Conservation (phyloP, 2,797 vertebrate species). For the Margarornis squamiger region DNA sequence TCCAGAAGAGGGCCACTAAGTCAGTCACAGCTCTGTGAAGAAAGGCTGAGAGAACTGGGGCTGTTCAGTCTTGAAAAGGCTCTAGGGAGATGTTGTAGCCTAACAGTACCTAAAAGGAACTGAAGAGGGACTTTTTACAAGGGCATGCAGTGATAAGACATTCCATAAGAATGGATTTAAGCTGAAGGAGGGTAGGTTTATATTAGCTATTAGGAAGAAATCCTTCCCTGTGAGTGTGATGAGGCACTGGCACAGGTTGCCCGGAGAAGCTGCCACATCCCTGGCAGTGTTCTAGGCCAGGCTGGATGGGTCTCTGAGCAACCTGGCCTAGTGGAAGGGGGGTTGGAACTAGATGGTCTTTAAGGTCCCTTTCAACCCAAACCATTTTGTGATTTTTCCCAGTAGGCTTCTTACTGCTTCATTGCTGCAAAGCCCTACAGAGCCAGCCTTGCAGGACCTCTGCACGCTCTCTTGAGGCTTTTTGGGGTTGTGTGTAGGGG, state of each 20-base stretch:
- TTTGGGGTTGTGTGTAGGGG: accelerated
- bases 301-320: background rate
- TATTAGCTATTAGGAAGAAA: background rate
- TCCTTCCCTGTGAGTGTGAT: background rate
- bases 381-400: background rate
- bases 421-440: accelerated
- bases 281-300: background rate
- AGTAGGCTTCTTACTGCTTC: background rate
- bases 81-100: background rate
- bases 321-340: background rate
- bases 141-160: background rate
- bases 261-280: background rate
- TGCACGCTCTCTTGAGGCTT: accelerated
- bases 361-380: background rate
- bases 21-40: background rate
- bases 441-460: background rate
- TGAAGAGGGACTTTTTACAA: background rate
- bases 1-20: background rate
- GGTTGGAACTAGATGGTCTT: background rate
- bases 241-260: background rate
- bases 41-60: background rate
- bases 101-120: background rate
- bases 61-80: background rate
- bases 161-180: background rate
- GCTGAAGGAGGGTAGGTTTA: background rate